Conservation (phyloP, 2,113 vertebrate genomes). For the Puntigrus tetrazona region DNA sequence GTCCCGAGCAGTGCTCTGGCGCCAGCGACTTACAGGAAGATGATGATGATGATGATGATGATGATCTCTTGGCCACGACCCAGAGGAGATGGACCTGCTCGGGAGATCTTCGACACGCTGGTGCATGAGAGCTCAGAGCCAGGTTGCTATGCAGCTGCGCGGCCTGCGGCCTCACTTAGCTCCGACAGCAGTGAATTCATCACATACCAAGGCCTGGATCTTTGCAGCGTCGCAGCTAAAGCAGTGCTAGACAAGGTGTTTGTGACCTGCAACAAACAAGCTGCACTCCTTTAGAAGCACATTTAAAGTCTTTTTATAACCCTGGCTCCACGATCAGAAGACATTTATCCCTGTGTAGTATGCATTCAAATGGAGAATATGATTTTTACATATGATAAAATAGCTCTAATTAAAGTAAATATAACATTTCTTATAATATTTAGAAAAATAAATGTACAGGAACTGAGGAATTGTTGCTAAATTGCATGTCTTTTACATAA, state of each 20-base stretch:
- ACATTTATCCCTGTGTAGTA: neutral
- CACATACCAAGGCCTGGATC: conserved; percentile 66
- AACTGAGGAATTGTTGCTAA: neutral
- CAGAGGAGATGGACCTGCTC: conserved; percentile 83
- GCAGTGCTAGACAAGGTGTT: neutral
- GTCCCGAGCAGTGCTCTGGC: conserved; percentile 53
- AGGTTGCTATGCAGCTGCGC: conserved; percentile 77
- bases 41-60: too few species aligned
- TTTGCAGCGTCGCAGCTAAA: neutral
- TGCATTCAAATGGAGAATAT: neutral
- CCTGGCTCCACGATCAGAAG: neutral
- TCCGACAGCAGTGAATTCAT: conserved; percentile 75
- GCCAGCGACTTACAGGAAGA: conserved; percentile 61
- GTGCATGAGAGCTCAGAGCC: conserved; percentile 65
- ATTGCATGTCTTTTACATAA: too few species aligned
- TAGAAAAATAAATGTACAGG: neutral
- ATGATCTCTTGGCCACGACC: conserved; percentile 70
- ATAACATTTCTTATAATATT: too few species aligned
- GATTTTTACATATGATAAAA: neutral
- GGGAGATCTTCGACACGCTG: conserved; percentile 90
- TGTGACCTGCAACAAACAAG: neutral
- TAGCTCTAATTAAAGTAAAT: neutral
- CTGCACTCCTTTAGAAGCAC: neutral
- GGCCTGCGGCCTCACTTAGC: conserved; percentile 84
- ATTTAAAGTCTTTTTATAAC: neutral